Evolutionary conservation across 1,140 invertebrate genomes (phyloP).

Genomic region (Pseudomyrmex pallidus): DNA sequence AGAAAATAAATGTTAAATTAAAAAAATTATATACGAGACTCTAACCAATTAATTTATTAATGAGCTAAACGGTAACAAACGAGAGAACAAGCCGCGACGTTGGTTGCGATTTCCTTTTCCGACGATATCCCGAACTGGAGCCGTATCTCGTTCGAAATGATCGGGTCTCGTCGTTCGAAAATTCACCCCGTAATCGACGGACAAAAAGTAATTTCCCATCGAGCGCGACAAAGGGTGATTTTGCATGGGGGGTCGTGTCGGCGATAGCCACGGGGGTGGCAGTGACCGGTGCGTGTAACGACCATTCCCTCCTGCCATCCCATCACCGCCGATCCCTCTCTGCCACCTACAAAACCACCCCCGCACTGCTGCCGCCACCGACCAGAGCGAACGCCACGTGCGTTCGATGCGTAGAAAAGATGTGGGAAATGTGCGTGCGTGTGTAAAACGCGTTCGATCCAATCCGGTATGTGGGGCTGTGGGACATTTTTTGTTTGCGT

Average conservation of each 20-base stretch:
- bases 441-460: conserved; percentile 55
- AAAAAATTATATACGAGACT: neutral
- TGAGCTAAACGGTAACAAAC: conserved; percentile 15
- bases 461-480: conserved; percentile 80
- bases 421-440: conserved; percentile 54
- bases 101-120: conserved; percentile 44
- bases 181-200: conserved; percentile 84
- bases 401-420: conserved; percentile 76
- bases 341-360: conserved; percentile 47
- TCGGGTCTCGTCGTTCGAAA: conserved; percentile 82
- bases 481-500: conserved; percentile 76
- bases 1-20: neutral
- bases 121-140: conserved; percentile 62
- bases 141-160: conserved; percentile 79
- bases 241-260: conserved; percentile 79
- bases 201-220: conserved; percentile 85
- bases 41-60: conserved; percentile 57
- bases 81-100: conserved; percentile 20
- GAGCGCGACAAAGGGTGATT: conserved; percentile 85
- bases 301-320: conserved; percentile 68
- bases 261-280: conserved; percentile 79
- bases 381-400: conserved; percentile 76
- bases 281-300: conserved; percentile 85
- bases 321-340: conserved; percentile 39
- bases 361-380: conserved; percentile 53